Base-by-base conservation (phyloP, 2,888 invertebrate genomes). In the Phymatocera aterrima region DNA sequence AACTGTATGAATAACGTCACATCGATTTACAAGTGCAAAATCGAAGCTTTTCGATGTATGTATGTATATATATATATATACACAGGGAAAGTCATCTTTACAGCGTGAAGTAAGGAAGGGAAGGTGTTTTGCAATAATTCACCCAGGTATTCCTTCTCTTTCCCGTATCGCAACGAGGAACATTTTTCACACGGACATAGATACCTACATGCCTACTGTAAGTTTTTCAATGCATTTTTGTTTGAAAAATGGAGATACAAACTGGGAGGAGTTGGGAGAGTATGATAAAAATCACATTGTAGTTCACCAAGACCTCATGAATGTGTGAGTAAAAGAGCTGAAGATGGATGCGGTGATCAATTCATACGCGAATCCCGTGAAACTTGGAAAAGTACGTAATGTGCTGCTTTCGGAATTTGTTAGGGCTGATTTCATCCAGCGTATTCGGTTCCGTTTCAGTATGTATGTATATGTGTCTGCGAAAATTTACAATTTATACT, bases 231-330 rank as follows among this genome's bases (percentile, higher is more conserved):
- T 46, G 24, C 10, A 40, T 68, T 34, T 28, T 68, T 43, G 21
- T 68, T 68, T 68, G 46, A 46, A 24, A 46, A 68, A 68, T 46
- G 43, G 43, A 68, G 43, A 21, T 68, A 68, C 68, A 68, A 68
- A 68, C 68, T 68, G 40, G 68, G 28, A 28, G 28, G 24, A 68
- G 6, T 12, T 12, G 43, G 24, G 40, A 68, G 24, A 37, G 37
- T 64, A 64, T 34, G 64, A 64, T 64, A 64, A 64, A n/a, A 37
- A 64, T 64, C 64, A 64, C 64, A 64, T 64, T 64, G 34, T 37
- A 21, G 34, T 34, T 34, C 12, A 64, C 34, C 34, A 18, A 21
- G 34, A 28, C 43, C 40, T 46, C 43, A 46, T 68, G 28, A 43
- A 68, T 68, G 46, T 64, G 18, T 37, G 43, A 68, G 65, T n/a